Evolutionary conservation across 64 coral and sea anemone species (phyloP).

Genomic region (Pachyseris speciosa): DNA sequence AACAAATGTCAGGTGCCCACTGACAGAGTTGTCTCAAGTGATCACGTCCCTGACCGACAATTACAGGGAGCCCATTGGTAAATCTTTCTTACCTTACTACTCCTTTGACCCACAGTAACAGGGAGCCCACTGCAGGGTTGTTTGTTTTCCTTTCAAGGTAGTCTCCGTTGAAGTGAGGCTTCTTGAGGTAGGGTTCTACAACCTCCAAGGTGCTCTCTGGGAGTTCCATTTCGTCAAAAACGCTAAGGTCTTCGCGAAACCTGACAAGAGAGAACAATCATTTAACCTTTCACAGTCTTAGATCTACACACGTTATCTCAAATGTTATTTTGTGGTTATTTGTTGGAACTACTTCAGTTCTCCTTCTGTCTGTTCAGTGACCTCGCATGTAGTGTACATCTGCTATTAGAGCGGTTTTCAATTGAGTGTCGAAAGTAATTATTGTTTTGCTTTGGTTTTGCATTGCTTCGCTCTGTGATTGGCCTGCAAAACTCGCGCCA

Average conservation of each 20-base stretch:
- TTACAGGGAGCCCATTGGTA: constrained; percentile 83
- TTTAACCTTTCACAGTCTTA: not conserved
- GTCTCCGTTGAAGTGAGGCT: constrained; percentile 91
- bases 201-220: constrained; percentile 86
- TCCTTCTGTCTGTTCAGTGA: too few species aligned
- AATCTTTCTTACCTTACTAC: constrained; percentile 83
- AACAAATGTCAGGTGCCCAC: not conserved
- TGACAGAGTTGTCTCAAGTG: not conserved
- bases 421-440: too few species aligned
- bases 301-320: not conserved
- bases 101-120: constrained; percentile 90
- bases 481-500: too few species aligned
- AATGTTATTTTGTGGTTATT: not conserved
- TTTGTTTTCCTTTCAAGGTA: constrained; percentile 85
- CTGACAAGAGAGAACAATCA: constrained; percentile 40
- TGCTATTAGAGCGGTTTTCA: too few species aligned
- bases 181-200: constrained; percentile 92
- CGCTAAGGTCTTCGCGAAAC: constrained; percentile 87
- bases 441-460: too few species aligned
- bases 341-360: too few species aligned
- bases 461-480: too few species aligned
- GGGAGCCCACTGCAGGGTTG: constrained; percentile 88
- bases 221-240: constrained; percentile 92
- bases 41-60: constrained; percentile 77
- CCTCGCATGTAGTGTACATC: too few species aligned